These are phyloP conservation scores for Paramisgurnus dabryanus DNA, from an alignment of 2,113 vertebrate species.

Conservation along the genomic window DNA sequence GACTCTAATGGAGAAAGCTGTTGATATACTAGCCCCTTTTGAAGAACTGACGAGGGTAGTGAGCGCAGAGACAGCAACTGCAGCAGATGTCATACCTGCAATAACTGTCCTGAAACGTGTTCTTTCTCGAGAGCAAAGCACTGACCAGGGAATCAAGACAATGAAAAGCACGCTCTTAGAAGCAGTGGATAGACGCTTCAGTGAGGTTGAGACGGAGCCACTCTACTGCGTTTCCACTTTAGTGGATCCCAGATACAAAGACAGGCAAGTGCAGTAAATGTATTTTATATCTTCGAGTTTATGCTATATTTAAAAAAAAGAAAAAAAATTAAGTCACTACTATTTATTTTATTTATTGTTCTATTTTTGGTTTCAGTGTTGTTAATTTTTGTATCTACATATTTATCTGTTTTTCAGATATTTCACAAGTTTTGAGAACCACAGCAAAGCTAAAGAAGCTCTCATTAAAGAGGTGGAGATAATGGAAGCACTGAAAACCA, in stretches of 20 bases:
- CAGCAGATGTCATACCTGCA: constrained; percentile 47
- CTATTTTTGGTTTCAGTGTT: too few species aligned
- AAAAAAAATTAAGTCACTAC: too few species aligned
- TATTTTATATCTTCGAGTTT: background rate
- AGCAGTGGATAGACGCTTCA: constrained; percentile 25
- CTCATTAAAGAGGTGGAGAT: constrained; percentile 35
- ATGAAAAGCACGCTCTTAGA: constrained; percentile 36
- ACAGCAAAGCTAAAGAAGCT: too few species aligned
- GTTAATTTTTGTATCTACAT: background rate
- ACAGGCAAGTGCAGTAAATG: constrained; percentile 35
- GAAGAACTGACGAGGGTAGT: constrained; percentile 38
- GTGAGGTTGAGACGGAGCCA: constrained; percentile 8
- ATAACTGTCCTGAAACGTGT: constrained; percentile 33
- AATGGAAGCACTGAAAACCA: background rate
- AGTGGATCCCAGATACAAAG: constrained; percentile 45
- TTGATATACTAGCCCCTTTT: constrained; percentile 33
- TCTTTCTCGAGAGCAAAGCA: constrained; percentile 20
- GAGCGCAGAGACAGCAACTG: constrained; percentile 27
- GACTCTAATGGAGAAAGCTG: constrained; percentile 38
- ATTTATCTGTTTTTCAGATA: constrained; percentile 14
- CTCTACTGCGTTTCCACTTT: constrained; percentile 36
- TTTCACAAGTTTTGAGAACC: constrained; percentile 17
- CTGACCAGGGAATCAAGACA: constrained; percentile 33
- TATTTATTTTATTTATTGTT: too few species aligned
- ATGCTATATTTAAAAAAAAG: too few species aligned